Evolutionary conservation across 2,888 invertebrate genomes (phyloP).

Genomic region (Hypselothyrea guttata): DNA sequence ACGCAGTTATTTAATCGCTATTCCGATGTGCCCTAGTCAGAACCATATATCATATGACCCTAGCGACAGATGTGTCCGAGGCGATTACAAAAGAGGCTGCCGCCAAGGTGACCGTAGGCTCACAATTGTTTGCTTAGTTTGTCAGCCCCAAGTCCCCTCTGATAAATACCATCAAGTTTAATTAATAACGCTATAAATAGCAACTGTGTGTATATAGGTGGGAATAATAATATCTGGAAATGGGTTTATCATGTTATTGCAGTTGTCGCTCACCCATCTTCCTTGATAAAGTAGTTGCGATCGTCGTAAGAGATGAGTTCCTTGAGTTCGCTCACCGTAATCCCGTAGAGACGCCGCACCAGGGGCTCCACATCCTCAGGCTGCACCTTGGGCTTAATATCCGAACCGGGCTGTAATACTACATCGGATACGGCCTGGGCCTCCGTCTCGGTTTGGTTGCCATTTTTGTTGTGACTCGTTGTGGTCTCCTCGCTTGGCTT

Average conservation of each 20-base stretch:
- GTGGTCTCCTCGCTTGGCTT: not conserved
- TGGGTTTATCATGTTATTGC: not conserved
- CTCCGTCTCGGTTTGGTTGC: constrained; percentile 4
- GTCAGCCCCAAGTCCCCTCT: not conserved
- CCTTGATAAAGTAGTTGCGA: constrained; percentile 80
- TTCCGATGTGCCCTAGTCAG: too few relatives aligned
- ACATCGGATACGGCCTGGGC: constrained; percentile 34
- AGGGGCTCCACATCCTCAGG: constrained; percentile 76
- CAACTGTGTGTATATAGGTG: constrained; percentile 7
- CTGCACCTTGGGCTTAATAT: constrained; percentile 79
- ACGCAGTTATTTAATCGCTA: not conserved
- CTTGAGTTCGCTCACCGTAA: constrained; percentile 77
- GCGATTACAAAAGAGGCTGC: constrained; percentile 40
- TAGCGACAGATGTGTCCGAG: not conserved
- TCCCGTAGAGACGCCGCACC: constrained; percentile 81
- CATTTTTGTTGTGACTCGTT: constrained; percentile 1
- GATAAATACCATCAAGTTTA: constrained; percentile 45
- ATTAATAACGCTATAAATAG: constrained; percentile 55
- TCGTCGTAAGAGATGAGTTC: constrained; percentile 82
- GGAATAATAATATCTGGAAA: constrained; percentile 9
- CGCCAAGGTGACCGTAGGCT: constrained; percentile 45
- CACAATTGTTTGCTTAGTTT: constrained; percentile 41
- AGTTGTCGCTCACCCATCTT: constrained; percentile 79
- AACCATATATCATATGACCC: constrained; percentile 10
- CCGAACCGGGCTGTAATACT: constrained; percentile 79